Base-by-base conservation (phyloP, 2,888 invertebrate genomes). In the Maniola hyperantus region DNA sequence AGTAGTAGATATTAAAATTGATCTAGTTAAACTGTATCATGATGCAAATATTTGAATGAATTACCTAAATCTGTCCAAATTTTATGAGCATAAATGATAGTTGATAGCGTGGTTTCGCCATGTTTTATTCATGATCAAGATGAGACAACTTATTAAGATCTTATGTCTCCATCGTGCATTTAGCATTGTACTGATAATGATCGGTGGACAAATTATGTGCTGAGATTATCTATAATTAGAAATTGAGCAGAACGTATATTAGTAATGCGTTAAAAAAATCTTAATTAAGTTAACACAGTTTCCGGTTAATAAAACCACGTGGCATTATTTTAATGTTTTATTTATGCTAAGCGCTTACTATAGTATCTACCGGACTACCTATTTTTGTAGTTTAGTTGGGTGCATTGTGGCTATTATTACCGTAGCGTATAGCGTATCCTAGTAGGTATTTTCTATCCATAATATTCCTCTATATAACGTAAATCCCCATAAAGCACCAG, bases 301-400 rank as follows among this genome's bases (percentile, higher is more conserved):
- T 36, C 10, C 10, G 20, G 42, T 42, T 57, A 57, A 11, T 18
- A 42, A 42, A 57, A 42, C 20, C 11, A 51, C 20, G 6, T 26
- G 50, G 50, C 20, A 51, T 13, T 51, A 51, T 26, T 11, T 20
- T 51, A 51, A 51, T 26, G 26, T 26, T 81, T 83, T 76, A 77
- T 76, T 84, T 77, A 82, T 76, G 85, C 18, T 46, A 46, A 46
- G 15, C 7, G 46, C 15, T 15, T 15, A 46, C 7, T 44, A n/a
- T 39, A 39, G 4, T 50, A 50, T 8, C 20, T 50, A 10, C 46
- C 6, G 2, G 7, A 2, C 15, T n/a, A 6, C n/a, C 46, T 46
- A 6, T 46, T 44, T 44, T n/a, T 44, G n/a, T n/a, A 44, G 6
- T n/a, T 0, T 39, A 1, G n/a, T 6, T 15, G n/a, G 44, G 13